Evolutionary conservation across 2,113 vertebrate genomes (phyloP), one percentile per base, ranked within the genome.

Genomic region (Cottus gobio): DNA sequence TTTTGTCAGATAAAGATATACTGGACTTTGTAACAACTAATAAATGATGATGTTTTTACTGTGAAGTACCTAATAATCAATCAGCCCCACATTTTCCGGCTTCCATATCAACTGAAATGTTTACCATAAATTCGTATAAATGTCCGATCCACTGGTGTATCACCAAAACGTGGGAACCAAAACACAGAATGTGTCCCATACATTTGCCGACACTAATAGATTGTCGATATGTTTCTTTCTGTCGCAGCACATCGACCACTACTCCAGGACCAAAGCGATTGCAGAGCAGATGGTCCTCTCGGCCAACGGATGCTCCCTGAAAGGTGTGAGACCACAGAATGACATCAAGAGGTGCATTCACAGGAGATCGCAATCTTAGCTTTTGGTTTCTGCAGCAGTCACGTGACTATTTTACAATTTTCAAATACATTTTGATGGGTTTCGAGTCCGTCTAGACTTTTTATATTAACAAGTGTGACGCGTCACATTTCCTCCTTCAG

Each of bases 181-280:
- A 31, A 28, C 30, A 46, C n/a, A 54, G 28, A 8, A 48, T 24
- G 20, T 56, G 2, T 30, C 31, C 39, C 7, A 7, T 37, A 37
- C 16, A 7, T 70, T 62, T 46, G 11, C 26, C 48, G 18, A 46
- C 26, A 65, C n/a, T 24, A 60, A 52, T 7, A 31, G 15, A 52
- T 42, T 56, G 24, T 30, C 9, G 5, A 7, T 3, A 22, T 10
- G 5, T 50, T 7, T 37, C 31, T 82, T 42, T 82, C 52, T 81
- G 52, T 77, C 86, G 20, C 79, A 99, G 98, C 96, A 98, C 56
- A 88, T 95, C 76, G 98, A 98, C 88, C 95, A 98, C 91, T 99
- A 99, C 93, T 99, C 98, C 87, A 95, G 96, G 84, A 98, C 97
- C 46, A 99, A 99, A 95, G 94, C 97, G 8, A 95, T 97, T 0